A percentile compares a stretch with the other conserved stretches of the same genome.
Evolutionary conservation across 2,113 vertebrate species (phyloP).

Genomic region (Zapornia atra): DNA sequence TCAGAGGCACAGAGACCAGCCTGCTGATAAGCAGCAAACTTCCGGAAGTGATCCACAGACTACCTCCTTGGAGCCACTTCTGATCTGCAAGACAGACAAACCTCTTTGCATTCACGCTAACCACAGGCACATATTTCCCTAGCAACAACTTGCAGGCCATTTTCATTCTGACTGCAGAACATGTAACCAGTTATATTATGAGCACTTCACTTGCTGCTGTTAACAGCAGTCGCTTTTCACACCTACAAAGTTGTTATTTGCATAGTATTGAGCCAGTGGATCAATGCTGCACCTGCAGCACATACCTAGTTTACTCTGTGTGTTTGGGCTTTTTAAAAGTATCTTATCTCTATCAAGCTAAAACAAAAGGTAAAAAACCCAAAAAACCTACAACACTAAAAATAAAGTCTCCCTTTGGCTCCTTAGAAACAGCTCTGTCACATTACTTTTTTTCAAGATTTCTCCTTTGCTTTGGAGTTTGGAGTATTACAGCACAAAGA

Average conservation of each 20-base stretch:
- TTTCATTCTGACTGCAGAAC: constrained; percentile 35
- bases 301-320: background rate
- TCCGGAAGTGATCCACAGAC: background rate
- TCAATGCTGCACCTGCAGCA: background rate
- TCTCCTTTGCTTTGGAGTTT: background rate
- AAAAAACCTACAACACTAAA: background rate
- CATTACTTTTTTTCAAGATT: background rate
- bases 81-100: constrained; percentile 25
- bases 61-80: background rate
- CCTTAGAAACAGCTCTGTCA: background rate
- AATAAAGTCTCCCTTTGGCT: background rate
- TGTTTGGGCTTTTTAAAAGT: background rate
- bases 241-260: background rate
- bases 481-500: background rate
- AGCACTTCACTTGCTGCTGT: background rate
- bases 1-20: background rate
- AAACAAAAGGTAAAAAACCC: background rate
- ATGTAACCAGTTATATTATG: background rate
- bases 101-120: constrained; percentile 40
- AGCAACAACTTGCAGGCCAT: constrained; percentile 40
- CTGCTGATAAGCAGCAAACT: background rate
- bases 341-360: background rate
- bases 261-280: background rate
- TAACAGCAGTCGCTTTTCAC: constrained; percentile 3
- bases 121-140: constrained; percentile 55